Evolutionary conservation across 2,888 invertebrate species (phyloP).

Genomic region (Lomographa bimaculata): DNA sequence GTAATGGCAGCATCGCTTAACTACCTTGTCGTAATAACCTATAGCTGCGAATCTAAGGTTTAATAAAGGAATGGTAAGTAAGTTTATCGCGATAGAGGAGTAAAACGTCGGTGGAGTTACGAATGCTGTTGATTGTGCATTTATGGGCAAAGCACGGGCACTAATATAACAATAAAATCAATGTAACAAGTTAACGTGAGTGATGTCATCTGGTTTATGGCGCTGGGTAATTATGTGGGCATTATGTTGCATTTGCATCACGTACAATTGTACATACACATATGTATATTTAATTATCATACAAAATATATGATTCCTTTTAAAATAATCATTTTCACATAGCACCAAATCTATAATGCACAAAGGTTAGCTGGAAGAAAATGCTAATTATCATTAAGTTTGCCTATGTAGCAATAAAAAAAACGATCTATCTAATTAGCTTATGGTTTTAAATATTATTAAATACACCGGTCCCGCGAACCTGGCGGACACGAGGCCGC

Average conservation of each 20-base stretch:
- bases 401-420: too few species aligned
- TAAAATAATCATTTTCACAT: too few species aligned
- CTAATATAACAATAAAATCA: conserved; percentile 54
- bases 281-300: too few species aligned
- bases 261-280: too few species aligned
- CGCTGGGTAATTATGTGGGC: conserved; percentile 11
- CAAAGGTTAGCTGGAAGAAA: too few species aligned
- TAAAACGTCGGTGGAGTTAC: neutral
- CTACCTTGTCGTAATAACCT: conserved; percentile 5
- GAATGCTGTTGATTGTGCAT: conserved; percentile 16
- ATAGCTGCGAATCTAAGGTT: neutral
- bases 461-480: too few species aligned
- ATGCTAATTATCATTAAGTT: too few species aligned
- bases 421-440: too few species aligned
- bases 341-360: too few species aligned
- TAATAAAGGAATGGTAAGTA: neutral
- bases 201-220: conserved; percentile 38
- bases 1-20: conserved; percentile 20
- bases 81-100: conserved; percentile 4
- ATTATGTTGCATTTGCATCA: conserved; percentile 5
- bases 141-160: conserved; percentile 33
- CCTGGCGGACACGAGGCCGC: too few species aligned
- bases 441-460: too few species aligned
- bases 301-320: too few species aligned
- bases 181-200: conserved; percentile 37